phyloP scores from a whole-genome alignment of 2,113 vertebrate genomes.

The Tinamus guttatus region DNA sequence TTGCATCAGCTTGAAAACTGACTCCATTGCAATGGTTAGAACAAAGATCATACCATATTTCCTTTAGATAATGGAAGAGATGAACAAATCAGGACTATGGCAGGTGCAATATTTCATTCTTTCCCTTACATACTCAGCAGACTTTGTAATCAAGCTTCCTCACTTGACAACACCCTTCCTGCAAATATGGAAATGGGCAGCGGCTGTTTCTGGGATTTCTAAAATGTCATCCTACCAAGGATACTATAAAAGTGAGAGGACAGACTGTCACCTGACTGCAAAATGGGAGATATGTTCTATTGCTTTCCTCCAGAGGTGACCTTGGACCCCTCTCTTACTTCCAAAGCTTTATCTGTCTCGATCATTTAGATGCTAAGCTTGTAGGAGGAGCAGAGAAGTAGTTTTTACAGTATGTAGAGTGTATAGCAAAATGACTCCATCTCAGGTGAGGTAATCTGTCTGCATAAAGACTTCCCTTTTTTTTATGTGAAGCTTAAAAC shows the following conservation, averaged over 20 bases:
- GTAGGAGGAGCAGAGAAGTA: background rate
- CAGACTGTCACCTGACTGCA: slow-evolving; percentile 29
- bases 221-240: background rate
- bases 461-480: background rate
- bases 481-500: background rate
- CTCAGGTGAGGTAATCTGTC: slow-evolving; percentile 35
- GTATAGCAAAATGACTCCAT: background rate
- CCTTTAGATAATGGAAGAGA: background rate
- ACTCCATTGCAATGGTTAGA: background rate
- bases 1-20: background rate
- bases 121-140: background rate
- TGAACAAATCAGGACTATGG: background rate
- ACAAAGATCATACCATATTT: background rate
- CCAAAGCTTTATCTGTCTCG: slow-evolving; percentile 9
- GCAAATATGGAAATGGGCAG: slow-evolving; percentile 34
- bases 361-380: slow-evolving; percentile 42
- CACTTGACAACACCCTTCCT: slow-evolving; percentile 41
- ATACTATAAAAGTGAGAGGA: background rate
- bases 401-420: slow-evolving; percentile 6
- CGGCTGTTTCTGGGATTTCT: background rate
- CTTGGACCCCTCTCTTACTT: slow-evolving; percentile 8
- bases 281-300: background rate
- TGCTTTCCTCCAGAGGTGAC: slow-evolving; percentile 38
- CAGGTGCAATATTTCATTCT: slow-evolving; percentile 22
- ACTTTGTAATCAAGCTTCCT: slow-evolving; percentile 41